Conservation (phyloP, 2,797 vertebrate species). For the Uromys caudimaculatus region DNA sequence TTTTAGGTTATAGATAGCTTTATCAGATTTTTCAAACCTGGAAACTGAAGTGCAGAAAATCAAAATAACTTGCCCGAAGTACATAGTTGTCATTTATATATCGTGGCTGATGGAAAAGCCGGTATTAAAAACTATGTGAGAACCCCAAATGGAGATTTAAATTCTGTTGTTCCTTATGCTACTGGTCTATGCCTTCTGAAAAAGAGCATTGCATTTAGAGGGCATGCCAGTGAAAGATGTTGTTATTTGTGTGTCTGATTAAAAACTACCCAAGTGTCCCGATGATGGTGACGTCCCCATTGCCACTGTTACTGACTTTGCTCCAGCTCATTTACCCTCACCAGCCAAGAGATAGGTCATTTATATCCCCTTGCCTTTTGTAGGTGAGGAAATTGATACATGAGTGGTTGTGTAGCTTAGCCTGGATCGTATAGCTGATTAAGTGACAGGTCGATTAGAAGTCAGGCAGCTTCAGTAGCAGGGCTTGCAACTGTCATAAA, state of each 20-base stretch:
- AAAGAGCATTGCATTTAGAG: background rate
- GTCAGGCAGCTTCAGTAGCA: background rate
- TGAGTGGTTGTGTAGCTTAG: constrained; percentile 3
- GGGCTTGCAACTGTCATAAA: background rate
- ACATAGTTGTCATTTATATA: background rate
- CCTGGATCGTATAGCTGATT: background rate
- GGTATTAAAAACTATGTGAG: constrained; percentile 7
- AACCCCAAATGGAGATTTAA: background rate
- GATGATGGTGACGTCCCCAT: background rate
- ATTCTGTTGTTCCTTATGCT: background rate
- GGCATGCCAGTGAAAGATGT: background rate
- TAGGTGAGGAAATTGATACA: constrained; percentile 26
- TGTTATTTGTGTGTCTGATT: constrained; percentile 35
- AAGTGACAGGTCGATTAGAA: constrained; percentile 28
- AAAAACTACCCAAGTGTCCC: background rate
- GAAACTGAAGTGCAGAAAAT: background rate
- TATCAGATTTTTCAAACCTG: background rate
- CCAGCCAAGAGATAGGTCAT: background rate
- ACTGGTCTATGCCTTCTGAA: background rate
- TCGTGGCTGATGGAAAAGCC: constrained; percentile 17
- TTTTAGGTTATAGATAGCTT: background rate
- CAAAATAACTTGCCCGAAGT: background rate
- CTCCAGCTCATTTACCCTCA: background rate
- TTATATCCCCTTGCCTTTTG: background rate
- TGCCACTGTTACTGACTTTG: background rate